Percentiles rank a stretch among this genome's conserved stretches.
phyloP scores from a whole-genome alignment of 2,113 vertebrate genomes.

The Cebidichthys violaceus region DNA sequence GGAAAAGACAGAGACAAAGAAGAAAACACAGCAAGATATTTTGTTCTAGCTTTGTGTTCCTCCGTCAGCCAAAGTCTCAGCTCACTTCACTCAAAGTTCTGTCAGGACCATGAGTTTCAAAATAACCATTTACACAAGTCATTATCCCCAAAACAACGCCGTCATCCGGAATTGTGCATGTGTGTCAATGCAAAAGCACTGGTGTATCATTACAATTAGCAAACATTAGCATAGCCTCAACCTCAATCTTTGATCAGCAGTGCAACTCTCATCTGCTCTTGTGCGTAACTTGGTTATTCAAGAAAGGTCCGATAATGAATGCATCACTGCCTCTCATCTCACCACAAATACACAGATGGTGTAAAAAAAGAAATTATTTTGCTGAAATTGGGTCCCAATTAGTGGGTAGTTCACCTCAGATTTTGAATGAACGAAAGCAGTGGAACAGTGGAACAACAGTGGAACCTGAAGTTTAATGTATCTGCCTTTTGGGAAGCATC shows the following conservation, averaged over 20 bases:
- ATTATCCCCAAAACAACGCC: conserved; percentile 63
- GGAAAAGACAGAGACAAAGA: conserved; percentile 4
- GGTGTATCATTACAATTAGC: conserved; percentile 62
- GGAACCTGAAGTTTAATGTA: neutral
- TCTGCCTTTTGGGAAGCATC: neutral
- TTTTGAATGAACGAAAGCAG: conserved; percentile 1
- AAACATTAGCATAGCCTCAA: conserved; percentile 49
- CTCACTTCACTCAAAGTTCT: conserved; percentile 62
- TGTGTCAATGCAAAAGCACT: conserved; percentile 41
- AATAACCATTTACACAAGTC: conserved; percentile 53
- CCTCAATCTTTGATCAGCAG: conserved; percentile 46
- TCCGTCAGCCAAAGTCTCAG: conserved; percentile 50
- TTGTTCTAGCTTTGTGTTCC: conserved; percentile 39
- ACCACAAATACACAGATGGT: neutral
- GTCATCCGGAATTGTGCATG: conserved; percentile 48
- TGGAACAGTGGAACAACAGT: no score
- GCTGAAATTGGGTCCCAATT: conserved; percentile 14
- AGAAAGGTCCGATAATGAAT: conserved; percentile 6
- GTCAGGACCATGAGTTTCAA: conserved; percentile 56
- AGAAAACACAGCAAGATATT: conserved; percentile 12
- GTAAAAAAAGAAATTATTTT: neutral
- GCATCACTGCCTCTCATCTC: neutral
- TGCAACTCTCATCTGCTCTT: conserved; percentile 24
- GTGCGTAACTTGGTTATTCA: conserved; percentile 28
- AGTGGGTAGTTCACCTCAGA: neutral